A percentile compares a stretch with the other conserved stretches of the same genome.
Conservation (phyloP, 2,888 invertebrate genomes). For the Drosophila niveifrons region DNA sequence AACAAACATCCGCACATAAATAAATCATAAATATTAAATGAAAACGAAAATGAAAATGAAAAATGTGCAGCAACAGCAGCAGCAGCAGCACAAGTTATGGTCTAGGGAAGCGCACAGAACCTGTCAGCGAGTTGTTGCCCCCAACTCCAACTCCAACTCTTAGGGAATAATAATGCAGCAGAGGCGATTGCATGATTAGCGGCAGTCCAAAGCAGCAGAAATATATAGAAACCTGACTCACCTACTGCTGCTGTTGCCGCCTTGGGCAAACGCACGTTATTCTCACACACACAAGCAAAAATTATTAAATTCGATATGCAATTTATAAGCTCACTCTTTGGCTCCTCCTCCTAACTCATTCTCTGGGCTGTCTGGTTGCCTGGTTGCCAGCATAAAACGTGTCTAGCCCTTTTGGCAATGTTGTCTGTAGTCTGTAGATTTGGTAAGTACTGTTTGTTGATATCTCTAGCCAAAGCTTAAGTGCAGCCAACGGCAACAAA, state of each 20-base stretch:
- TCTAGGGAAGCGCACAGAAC: slow-evolving; percentile 75
- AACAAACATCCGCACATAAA: slow-evolving; percentile 81
- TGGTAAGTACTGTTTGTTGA: slow-evolving; percentile 74
- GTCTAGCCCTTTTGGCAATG: slow-evolving; percentile 59
- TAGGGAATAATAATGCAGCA: slow-evolving; percentile 60
- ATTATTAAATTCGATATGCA: slow-evolving; percentile 78
- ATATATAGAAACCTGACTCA: slow-evolving; percentile 28
- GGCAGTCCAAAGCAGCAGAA: slow-evolving; percentile 53
- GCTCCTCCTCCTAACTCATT: background rate
- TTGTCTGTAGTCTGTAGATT: slow-evolving; percentile 42
- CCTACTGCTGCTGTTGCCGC: slow-evolving; percentile 25
- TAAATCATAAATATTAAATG: slow-evolving; percentile 82
- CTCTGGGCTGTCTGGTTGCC: slow-evolving; percentile 4
- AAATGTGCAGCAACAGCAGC: slow-evolving; percentile 66
- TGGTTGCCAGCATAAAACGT: slow-evolving; percentile 17
- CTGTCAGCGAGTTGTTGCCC: slow-evolving; percentile 62
- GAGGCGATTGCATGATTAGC: slow-evolving; percentile 77
- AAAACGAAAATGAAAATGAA: slow-evolving; percentile 73
- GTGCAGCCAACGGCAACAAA: slow-evolving; percentile 64
- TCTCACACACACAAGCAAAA: slow-evolving; percentile 61
- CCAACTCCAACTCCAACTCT: background rate
- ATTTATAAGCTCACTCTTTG: slow-evolving; percentile 62
- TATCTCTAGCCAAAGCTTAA: slow-evolving; percentile 73
- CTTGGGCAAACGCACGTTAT: slow-evolving; percentile 66
- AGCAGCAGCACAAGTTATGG: slow-evolving; percentile 40